Base-by-base conservation (phyloP, 2,113 vertebrate species). In the Megaceryle torquata region DNA sequence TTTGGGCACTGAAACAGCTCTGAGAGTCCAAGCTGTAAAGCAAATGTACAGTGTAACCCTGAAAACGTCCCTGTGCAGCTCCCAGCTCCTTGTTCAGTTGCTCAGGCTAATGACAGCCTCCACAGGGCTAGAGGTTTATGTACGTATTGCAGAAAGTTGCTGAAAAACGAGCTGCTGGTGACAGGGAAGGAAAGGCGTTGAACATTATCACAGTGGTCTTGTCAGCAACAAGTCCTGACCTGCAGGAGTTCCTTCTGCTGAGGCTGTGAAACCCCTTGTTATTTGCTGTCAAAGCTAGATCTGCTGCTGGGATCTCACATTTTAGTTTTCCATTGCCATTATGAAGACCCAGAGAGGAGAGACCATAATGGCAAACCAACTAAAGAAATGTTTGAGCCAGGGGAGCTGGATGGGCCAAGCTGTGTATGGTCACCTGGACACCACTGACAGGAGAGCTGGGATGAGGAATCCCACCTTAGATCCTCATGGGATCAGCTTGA, bases 391-490 rank as follows among this genome's bases (percentile, higher is more conserved):
- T 50, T 54, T 15, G 57, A 50, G 33, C 12, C 41, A 8, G 48
- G 28, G 37, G 61, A 48, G 67, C 15, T n/a, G 69, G 50, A 26
- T n/a, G 50, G 48, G 37, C 35, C 1, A 1, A 39, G 61, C 72
- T 79, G 68, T 56, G 10, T 0, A 2, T 0, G 2, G 26, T 19
- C 37, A 16, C 39, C 63, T 46, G 63, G 25, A 21, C 7, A 10
- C 33, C 8, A 7, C 71, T 1, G 2, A 25, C 16, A 25, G 63
- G 18, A 60, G 18, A 5, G 9, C 35, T 57, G 1, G 7, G 68
- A 13, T n/a, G 85, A 85, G 57, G 26, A 60, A 85, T 80, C 50
- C 24, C 46, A 9, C 44, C 74, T 44, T 33, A 46, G 69, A 41
- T 46, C 64, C 51, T 50, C 31, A 11, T 12, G 37, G 82, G n/a